Conservation (phyloP, 2,113 vertebrate species). For the Chloropsis cyanopogon region DNA sequence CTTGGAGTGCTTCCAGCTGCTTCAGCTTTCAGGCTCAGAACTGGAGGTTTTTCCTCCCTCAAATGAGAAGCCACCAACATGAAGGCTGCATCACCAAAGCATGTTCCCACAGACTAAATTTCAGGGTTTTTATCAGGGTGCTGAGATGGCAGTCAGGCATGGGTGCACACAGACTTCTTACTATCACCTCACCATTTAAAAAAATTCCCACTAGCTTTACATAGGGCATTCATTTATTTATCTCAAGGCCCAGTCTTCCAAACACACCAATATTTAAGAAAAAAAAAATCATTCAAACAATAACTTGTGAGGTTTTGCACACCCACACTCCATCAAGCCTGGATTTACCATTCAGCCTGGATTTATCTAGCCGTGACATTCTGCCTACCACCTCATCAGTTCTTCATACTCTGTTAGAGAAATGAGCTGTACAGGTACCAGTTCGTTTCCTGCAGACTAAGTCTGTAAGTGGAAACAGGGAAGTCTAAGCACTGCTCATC, state of each 20-base stretch:
- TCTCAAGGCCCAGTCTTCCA: background rate
- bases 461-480: background rate
- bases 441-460: background rate
- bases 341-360: background rate
- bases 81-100: background rate
- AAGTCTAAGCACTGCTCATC: background rate
- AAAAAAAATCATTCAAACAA: background rate
- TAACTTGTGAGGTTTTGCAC: background rate
- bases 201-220: background rate
- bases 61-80: background rate
- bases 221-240: background rate
- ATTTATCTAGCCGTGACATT: background rate
- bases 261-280: background rate
- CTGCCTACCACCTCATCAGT: background rate
- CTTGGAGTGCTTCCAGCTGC: background rate
- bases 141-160: background rate
- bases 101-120: background rate
- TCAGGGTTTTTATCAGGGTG: background rate
- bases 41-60: background rate
- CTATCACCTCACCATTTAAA: background rate
- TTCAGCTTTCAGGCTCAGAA: background rate
- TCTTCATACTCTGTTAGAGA: background rate
- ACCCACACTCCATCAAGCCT: background rate
- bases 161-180: rapidly evolving
- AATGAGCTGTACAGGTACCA: background rate